Evolutionary conservation across 2,113 vertebrate genomes (phyloP), one percentile per base, ranked within the genome.

Genomic region (Casuarius casuarius): DNA sequence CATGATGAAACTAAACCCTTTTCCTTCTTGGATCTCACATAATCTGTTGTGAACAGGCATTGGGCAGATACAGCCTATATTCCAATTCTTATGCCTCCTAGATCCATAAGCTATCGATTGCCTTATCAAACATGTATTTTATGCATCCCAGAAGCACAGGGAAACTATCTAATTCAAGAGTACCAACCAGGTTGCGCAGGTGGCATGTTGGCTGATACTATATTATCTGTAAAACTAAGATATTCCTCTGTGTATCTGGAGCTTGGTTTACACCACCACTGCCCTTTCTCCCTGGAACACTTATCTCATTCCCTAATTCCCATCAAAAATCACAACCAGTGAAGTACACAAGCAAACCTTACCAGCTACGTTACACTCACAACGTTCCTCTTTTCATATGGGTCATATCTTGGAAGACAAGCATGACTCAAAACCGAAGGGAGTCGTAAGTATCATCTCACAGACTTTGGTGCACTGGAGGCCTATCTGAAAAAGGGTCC

Each of bases 401-500:
- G n/a, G 9, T 13, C 61, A 22, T 8, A 7, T 1, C 48, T 8
- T 5, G 17, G 6, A 44, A 5, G 48, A 12, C 0, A 62, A 61
- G 71, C 42, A 1, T 29, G 5, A 3, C 85, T 2, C 63, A 26
- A 74, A n/a, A 51, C 29, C 73, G 15, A 1, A 7, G 54, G 31
- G 1, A 2, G 25, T 2, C 61, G 2, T 3, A 1, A 40, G 9
- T 18, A 38, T 23, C 54, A 0, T 25, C 58, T 89, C 62, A 6
- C 12, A 3, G 79, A 29, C 35, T 15, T 6, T 7, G 7, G 28
- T 28, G 20, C 58, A 10, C 10, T 3, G 51, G 46, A 35, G 40
- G 31, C 3, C 1, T 0, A 2, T 2, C 70, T 82, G 84, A 17
- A 12, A 42, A 23, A 51, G 56, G 3, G 12, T 1, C 16, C 25